These are phyloP conservation scores for Notodonta dromedarius DNA, from an alignment of 2,888 invertebrate species.

Conservation along the genomic window DNA sequence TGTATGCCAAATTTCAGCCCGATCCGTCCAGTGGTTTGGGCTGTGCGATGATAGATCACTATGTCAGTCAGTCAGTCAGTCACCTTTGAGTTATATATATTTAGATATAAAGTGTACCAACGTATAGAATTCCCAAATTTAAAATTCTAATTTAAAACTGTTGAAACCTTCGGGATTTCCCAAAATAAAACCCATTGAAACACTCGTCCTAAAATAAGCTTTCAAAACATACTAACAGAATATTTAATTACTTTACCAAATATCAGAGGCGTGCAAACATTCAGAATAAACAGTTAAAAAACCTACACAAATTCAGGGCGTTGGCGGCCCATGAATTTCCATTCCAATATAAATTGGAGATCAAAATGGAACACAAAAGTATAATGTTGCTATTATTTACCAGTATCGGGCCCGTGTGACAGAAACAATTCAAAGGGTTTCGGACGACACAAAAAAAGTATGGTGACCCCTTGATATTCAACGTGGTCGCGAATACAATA, in stretches of 20 bases:
- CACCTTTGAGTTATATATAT: background rate
- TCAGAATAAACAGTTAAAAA: conserved; percentile 10
- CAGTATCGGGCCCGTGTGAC: conserved; percentile 36
- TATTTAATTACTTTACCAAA: background rate
- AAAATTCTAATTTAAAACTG: background rate
- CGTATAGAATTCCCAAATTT: background rate
- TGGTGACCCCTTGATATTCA: conserved; percentile 41
- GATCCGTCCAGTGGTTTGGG: too few species aligned
- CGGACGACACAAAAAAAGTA: conserved; percentile 35
- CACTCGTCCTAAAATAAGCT: background rate
- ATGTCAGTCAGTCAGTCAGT: too few species aligned
- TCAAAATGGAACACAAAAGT: conserved; percentile 43
- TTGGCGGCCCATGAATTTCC: conserved; percentile 31
- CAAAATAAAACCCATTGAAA: background rate
- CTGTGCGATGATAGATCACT: too few species aligned
- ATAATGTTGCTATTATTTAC: conserved; percentile 41
- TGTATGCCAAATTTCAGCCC: too few species aligned
- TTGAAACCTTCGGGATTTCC: background rate
- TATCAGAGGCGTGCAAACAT: background rate
- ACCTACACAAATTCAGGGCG: conserved; percentile 20
- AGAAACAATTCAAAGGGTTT: conserved; percentile 48
- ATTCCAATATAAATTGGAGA: conserved; percentile 36
- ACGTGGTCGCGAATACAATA: conserved; percentile 35
- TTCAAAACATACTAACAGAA: background rate
- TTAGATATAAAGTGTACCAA: too few species aligned